These are phyloP conservation scores for Notarius lentiginosus DNA, from an alignment of 2,113 vertebrate genomes.

Conservation along the genomic window DNA sequence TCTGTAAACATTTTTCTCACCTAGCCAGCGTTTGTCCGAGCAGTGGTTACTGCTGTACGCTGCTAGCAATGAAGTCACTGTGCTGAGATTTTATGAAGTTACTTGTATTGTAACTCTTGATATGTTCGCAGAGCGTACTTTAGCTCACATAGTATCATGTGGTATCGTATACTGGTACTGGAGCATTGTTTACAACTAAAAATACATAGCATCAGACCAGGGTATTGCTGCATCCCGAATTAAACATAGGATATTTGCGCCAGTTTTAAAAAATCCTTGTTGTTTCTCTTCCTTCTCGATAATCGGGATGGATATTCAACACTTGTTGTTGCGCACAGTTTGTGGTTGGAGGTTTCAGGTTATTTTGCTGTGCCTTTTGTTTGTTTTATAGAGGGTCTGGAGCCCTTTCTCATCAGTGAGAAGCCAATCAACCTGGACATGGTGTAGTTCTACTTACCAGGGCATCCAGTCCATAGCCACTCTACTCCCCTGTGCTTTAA, in stretches of 20 bases:
- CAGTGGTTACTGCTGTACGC: not conserved
- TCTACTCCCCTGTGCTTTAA: conserved; percentile 26
- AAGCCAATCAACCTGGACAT: conserved; percentile 1
- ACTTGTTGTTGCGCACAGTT: not conserved
- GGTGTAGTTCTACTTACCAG: not conserved
- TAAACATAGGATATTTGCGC: not conserved
- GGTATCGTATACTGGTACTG: not conserved
- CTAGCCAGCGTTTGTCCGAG: not conserved
- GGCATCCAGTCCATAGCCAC: not conserved
- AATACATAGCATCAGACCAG: not conserved
- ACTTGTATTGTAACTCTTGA: not conserved
- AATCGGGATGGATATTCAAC: not conserved
- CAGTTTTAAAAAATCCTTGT: not conserved
- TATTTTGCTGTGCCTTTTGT: not conserved
- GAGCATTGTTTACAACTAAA: not conserved
- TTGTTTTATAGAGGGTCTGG: not conserved
- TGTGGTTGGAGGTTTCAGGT: not conserved
- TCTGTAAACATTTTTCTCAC: not conserved
- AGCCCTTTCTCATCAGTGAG: not conserved
- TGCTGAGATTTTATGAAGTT: not conserved
- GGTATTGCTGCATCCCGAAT: not conserved
- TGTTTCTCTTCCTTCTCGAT: not conserved
- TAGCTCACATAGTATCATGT: not conserved
- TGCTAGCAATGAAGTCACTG: not conserved
- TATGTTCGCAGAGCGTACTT: not conserved